Percentiles rank a stretch among this genome's conserved stretches.
phyloP scores from a whole-genome alignment of 64 coral and sea anemone species.

The Actinia tenebrosa region DNA sequence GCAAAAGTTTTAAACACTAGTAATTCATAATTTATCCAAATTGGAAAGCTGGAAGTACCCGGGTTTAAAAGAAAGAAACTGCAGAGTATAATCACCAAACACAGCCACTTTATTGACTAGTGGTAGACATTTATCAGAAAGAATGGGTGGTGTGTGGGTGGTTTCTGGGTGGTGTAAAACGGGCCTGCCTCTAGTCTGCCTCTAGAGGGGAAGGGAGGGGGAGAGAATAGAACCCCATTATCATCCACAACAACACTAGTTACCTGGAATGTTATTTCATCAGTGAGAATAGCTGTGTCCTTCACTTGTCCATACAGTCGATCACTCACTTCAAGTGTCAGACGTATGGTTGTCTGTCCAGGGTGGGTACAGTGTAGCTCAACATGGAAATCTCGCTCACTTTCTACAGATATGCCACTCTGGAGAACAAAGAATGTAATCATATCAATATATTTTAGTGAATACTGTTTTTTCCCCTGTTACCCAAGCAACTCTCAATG shows the following conservation, averaged over 20 bases:
- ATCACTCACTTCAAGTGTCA: slow-evolving; percentile 53
- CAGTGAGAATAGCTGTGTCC: slow-evolving; percentile 29
- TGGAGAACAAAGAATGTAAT: background rate
- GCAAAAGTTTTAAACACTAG: too few relatives aligned
- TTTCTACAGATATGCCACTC: slow-evolving; percentile 90
- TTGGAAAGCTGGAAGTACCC: too few relatives aligned
- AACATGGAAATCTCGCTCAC: slow-evolving; percentile 82
- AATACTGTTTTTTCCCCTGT: background rate
- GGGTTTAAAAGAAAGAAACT: too few relatives aligned
- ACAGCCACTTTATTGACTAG: too few relatives aligned
- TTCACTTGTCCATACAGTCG: slow-evolving; percentile 52
- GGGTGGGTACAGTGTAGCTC: slow-evolving; percentile 72
- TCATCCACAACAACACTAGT: background rate
- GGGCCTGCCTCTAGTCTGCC: too few relatives aligned
- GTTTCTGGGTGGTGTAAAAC: too few relatives aligned
- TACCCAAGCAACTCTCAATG: background rate
- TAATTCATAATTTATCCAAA: background rate
- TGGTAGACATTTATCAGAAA: too few relatives aligned
- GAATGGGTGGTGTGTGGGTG: too few relatives aligned
- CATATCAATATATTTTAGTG: too few relatives aligned
- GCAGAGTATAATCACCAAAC: too few relatives aligned
- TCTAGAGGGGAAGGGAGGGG: too few relatives aligned
- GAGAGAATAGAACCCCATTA: background rate
- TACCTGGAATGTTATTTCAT: slow-evolving; percentile 97
- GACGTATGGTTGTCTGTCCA: slow-evolving; percentile 73